A percentile compares a stretch with the other conserved stretches of the same genome.
These are phyloP conservation scores for Morus bassanus DNA, from an alignment of 2,797 vertebrate species.

Conservation along the genomic window DNA sequence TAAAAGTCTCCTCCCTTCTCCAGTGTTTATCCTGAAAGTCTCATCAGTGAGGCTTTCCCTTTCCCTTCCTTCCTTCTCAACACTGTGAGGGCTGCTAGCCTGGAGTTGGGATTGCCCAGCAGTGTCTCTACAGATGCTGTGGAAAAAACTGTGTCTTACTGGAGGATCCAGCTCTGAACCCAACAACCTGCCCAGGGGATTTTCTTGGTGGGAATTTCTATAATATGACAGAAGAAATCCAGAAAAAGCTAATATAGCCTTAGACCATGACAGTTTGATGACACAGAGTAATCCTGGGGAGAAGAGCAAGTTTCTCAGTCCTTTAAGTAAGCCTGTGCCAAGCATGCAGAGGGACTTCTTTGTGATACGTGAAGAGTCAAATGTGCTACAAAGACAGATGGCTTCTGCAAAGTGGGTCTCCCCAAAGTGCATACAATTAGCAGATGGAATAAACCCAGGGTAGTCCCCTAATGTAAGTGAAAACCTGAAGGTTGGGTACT, in stretches of 20 bases:
- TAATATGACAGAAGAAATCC: neutral
- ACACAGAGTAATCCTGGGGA: neutral
- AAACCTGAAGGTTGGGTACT: neutral
- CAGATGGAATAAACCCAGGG: neutral
- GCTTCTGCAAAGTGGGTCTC: neutral
- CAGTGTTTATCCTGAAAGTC: neutral
- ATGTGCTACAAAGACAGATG: neutral
- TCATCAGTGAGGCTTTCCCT: neutral
- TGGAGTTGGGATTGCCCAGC: neutral
- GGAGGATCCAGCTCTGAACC: neutral
- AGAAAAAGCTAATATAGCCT: neutral
- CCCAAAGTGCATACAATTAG: neutral
- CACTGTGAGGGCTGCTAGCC: neutral
- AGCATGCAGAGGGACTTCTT: neutral
- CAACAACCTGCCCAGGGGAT: neutral
- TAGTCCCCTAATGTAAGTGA: neutral
- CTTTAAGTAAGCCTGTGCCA: neutral
- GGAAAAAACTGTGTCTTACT: neutral
- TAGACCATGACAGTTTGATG: neutral
- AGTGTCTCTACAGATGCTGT: neutral
- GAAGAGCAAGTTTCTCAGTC: neutral
- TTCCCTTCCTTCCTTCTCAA: neutral
- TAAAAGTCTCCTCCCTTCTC: neutral
- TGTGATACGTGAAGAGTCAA: neutral
- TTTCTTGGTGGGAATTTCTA: neutral